Conservation (phyloP, 2,888 invertebrate species). For the Drosophila paramelanica region DNA sequence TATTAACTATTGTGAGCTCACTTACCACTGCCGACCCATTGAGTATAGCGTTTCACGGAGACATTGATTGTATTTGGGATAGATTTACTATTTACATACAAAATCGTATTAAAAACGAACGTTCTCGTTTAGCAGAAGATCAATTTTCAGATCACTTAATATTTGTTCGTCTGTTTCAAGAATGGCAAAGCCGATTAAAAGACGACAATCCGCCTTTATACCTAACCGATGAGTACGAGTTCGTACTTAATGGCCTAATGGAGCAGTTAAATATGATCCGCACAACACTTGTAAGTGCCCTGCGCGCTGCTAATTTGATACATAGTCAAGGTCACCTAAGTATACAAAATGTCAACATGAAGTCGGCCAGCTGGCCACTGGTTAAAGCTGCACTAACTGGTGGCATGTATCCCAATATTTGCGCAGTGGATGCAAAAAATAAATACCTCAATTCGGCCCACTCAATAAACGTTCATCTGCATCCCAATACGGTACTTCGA, state of each 20-base stretch:
- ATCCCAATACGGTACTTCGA: slow-evolving; percentile 50
- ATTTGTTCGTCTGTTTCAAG: slow-evolving; percentile 88
- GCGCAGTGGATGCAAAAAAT: slow-evolving; percentile 37
- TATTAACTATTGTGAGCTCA: slow-evolving; percentile 95
- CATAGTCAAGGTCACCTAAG: slow-evolving; percentile 51
- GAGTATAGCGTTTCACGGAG: slow-evolving; percentile 42
- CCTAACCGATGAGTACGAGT: slow-evolving; percentile 64
- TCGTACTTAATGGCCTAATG: slow-evolving; percentile 63
- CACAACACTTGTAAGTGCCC: slow-evolving; percentile 32
- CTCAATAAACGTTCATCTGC: slow-evolving; percentile 33
- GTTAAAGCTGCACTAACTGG: slow-evolving; percentile 94
- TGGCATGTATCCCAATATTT: slow-evolving; percentile 91
- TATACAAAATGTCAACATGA: slow-evolving; percentile 37
- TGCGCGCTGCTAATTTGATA: slow-evolving; percentile 42
- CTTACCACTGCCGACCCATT: slow-evolving; percentile 86
- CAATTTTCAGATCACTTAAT: slow-evolving; percentile 96
- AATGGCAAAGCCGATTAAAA: slow-evolving; percentile 51
- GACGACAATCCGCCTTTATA: slow-evolving; percentile 23
- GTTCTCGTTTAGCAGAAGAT: slow-evolving; percentile 88
- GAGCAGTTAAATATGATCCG: slow-evolving; percentile 56
- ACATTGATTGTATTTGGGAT: slow-evolving; percentile 61
- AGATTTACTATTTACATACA: slow-evolving; percentile 81
- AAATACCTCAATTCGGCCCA: slow-evolving; percentile 42
- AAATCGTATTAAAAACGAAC: slow-evolving; percentile 77
- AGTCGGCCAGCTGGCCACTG: slow-evolving; percentile 52